Percentiles rank a stretch among this genome's conserved stretches.
Evolutionary conservation across 2,797 vertebrate genomes (phyloP).

Genomic region (Knipowitschia caucasica): DNA sequence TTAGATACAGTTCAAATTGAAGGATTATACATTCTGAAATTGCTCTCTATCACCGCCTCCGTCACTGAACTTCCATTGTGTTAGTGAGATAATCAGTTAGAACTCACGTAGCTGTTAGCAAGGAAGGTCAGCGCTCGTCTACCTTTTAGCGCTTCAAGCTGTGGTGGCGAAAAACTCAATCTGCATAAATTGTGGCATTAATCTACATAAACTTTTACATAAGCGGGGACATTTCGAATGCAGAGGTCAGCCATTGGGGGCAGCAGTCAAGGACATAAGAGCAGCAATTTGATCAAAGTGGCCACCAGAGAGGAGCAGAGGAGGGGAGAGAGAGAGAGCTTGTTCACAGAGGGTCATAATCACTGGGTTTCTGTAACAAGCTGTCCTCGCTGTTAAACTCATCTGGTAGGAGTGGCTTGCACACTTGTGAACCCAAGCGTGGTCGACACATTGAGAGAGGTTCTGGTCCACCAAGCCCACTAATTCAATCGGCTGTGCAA

Average conservation of each 20-base stretch:
- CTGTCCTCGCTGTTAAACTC: constrained; percentile 36
- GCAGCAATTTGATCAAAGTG: constrained; percentile 64
- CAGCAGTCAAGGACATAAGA: constrained; percentile 66
- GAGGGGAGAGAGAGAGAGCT: constrained; percentile 24
- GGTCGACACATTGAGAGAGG: constrained; percentile 11
- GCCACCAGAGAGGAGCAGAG: constrained; percentile 51
- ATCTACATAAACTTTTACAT: constrained; percentile 73
- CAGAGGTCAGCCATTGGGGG: constrained; percentile 54
- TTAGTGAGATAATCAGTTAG: constrained; percentile 56
- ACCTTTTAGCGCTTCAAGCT: constrained; percentile 63
- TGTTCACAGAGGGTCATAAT: constrained; percentile 56
- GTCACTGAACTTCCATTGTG: constrained; percentile 22
- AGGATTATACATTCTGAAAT: constrained; percentile 32
- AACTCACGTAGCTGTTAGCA: constrained; percentile 52
- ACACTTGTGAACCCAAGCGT: constrained; percentile 16
- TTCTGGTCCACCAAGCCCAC: constrained; percentile 5
- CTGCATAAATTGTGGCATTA: constrained; percentile 71
- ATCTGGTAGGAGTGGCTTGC: constrained; percentile 36
- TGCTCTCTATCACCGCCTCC: constrained; percentile 30
- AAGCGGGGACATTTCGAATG: constrained; percentile 61
- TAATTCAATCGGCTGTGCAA: not conserved
- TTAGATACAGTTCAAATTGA: constrained; percentile 14
- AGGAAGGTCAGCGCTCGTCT: constrained; percentile 63
- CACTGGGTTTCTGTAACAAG: constrained; percentile 53
- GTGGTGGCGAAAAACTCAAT: constrained; percentile 64